Evolutionary conservation across 1,140 invertebrate genomes (phyloP).

Genomic region (Drosophila bifasciata): DNA sequence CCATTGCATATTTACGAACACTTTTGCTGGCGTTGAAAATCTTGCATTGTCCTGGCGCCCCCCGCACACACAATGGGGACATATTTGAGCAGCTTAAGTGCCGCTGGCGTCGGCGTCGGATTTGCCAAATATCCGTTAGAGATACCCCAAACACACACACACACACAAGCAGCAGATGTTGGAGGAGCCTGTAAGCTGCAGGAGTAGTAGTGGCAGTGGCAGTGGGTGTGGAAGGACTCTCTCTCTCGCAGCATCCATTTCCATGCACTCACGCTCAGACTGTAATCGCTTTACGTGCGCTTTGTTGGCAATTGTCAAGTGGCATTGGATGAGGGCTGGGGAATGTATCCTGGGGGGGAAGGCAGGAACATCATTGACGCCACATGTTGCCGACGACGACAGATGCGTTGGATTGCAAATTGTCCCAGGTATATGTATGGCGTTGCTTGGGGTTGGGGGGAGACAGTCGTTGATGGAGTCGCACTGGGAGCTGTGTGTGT

Average conservation of each 20-base stretch:
- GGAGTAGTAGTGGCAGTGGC: background rate
- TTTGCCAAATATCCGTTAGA: conserved; percentile 57
- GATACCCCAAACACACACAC: conserved; percentile 7
- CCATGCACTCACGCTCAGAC: conserved; percentile 57
- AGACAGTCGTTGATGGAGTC: conserved; percentile 1
- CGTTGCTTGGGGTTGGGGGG: background rate
- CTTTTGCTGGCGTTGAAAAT: too few species aligned
- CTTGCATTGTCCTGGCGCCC: background rate
- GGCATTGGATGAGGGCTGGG: conserved; percentile 8
- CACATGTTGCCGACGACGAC: conserved; percentile 54
- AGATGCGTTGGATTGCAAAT: conserved; percentile 53
- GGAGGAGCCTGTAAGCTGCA: background rate
- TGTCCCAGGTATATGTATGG: conserved; percentile 46
- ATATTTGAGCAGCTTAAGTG: conserved; percentile 55
- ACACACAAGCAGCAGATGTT: conserved; percentile 3
- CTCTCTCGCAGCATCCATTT: conserved; percentile 30
- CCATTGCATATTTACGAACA: too few species aligned
- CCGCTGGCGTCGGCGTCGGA: conserved; percentile 51
- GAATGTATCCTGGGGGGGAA: background rate
- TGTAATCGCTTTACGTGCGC: conserved; percentile 63
- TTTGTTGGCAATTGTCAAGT: conserved; percentile 64
- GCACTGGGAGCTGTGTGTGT: background rate
- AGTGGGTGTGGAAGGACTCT: conserved; percentile 8
- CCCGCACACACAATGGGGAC: conserved; percentile 30
- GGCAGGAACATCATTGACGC: conserved; percentile 43